Conservation (phyloP, 1,140 invertebrate species). For the Papilio polytes region DNA sequence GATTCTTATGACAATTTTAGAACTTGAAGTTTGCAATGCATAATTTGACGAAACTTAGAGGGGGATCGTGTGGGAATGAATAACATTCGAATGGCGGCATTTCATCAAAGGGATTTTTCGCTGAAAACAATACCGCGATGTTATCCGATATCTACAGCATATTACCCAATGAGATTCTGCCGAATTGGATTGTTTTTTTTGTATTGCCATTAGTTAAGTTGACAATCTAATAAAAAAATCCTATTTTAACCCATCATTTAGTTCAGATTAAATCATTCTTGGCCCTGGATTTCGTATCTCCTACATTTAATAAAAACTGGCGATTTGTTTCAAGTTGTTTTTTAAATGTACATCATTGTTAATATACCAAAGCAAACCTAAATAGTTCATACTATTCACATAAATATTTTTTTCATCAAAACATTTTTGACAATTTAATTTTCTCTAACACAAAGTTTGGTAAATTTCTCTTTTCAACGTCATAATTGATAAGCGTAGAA, state of each 20-base stretch:
- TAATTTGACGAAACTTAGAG: conserved; percentile 60
- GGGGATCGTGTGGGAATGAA: conserved; percentile 77
- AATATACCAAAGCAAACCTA: no score
- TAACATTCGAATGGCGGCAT: conserved; percentile 70
- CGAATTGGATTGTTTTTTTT: conserved; percentile 55
- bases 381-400: no score
- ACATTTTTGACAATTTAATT: neutral
- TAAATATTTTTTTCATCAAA: no score
- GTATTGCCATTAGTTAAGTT: conserved; percentile 44
- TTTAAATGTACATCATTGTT: no score
- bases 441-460: neutral
- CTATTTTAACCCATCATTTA: no score
- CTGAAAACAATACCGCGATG: conserved; percentile 62
- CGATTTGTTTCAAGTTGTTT: no score
- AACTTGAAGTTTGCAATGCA: conserved; percentile 70
- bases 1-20: no score
- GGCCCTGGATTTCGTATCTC: no score
- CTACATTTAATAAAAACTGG: no score
- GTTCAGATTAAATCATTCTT: no score
- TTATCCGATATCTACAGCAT: conserved; percentile 64
- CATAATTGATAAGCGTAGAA: no score
- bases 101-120: conserved; percentile 73
- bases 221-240: no score
- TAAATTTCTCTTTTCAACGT: neutral
- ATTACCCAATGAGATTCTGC: conserved; percentile 57